Conservation (phyloP, 2,888 invertebrate species). For the Athalia rosae region DNA sequence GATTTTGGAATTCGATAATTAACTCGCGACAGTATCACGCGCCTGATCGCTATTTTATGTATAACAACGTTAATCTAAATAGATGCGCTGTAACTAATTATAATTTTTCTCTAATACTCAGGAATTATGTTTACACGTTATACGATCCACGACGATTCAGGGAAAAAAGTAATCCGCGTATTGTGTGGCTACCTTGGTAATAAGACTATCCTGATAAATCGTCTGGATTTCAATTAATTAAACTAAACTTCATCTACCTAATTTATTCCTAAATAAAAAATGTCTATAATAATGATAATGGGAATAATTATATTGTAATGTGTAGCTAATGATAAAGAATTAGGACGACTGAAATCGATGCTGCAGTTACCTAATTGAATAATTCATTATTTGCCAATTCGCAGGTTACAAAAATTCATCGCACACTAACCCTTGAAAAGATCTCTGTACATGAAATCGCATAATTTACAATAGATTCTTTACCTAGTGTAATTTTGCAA, state of each 20-base stretch:
- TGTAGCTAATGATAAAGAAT: too few relatives aligned
- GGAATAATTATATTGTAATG: neutral
- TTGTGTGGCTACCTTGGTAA: neutral
- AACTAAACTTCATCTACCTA: slow-evolving; percentile 29
- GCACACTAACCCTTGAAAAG: too few relatives aligned
- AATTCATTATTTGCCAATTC: neutral
- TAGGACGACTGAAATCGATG: too few relatives aligned
- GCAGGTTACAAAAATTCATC: neutral
- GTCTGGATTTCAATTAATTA: slow-evolving; percentile 32
- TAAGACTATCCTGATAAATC: slow-evolving; percentile 21
- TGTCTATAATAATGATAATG: slow-evolving; percentile 1
- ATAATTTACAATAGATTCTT: too few relatives aligned
- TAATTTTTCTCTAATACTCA: slow-evolving; percentile 37
- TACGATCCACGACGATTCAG: slow-evolving; percentile 15
- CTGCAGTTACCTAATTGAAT: too few relatives aligned
- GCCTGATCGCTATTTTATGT: slow-evolving; percentile 18
- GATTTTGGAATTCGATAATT: neutral
- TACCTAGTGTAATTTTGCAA: too few relatives aligned
- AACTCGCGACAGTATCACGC: slow-evolving; percentile 31
- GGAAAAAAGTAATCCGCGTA: neutral
- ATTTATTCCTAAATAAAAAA: slow-evolving; percentile 33
- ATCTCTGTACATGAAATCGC: too few relatives aligned
- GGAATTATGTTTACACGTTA: neutral
- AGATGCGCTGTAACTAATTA: slow-evolving; percentile 20
- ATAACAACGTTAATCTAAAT: neutral